Base-by-base conservation (phyloP, 2,113 vertebrate genomes). In the Saguinus midas region DNA sequence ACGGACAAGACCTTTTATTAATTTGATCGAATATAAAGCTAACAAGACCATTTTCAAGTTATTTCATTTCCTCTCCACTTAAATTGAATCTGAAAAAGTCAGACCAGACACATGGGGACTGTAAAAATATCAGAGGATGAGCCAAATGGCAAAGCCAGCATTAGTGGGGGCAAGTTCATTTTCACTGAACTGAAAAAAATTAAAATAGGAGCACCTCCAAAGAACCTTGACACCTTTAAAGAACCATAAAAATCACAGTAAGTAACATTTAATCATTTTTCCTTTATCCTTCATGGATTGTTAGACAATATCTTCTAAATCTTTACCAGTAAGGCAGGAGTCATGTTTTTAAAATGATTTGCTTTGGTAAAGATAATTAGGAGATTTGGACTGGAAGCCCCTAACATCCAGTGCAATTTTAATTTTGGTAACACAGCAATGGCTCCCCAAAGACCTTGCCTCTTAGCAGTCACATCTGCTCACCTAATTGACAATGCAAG, bases 341-440 rank as follows among this genome's bases (percentile, higher is more conserved):
- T 43, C 70, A 48, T 87, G 48, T 91, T 97, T 96, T 52, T 76
- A 82, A 91, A 97, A 92, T 91, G 29, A 94, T 97, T 98, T 95
- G 48, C 37, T 91, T 1, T 4, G 27, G 80, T 25, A 1, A 98
- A 94, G 97, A 52, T 92, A 68, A 96, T 97, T 94, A 95, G 68
- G 35, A 87, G 27, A 86, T 76, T 55, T 92, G 95, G 72, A 8
- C 43, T 52, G 86, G 57, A 61, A 95, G 68, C 35, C 92, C 58
- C 55, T 88, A 64, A 90, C 40, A 96, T 32, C 29, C 4, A 57
- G 82, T 61, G 90, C 72, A 78, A n/a, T 87, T 97, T 97, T 95
- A 87, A 97, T 96, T 97, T 88, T 76, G 61, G 68, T 96, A 83
- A 97, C 61, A 80, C 58, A 96, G 45, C 96, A 79, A 80, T 79